Conservation (phyloP, 2,888 invertebrate species). For the Microplitis manilae region DNA sequence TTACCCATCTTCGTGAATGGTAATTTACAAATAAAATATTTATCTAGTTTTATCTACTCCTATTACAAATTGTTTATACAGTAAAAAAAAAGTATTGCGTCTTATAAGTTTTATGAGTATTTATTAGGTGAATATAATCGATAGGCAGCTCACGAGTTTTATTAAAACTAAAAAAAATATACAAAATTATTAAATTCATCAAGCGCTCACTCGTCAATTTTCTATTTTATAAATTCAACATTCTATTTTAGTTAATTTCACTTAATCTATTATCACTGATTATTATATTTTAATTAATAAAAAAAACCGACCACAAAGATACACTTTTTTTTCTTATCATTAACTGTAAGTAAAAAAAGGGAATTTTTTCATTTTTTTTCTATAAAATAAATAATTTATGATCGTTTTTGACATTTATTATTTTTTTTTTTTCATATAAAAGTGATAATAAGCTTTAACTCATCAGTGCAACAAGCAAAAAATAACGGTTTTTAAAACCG, state of each 20-base stretch:
- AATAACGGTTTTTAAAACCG: background rate
- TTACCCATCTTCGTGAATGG: too few species aligned
- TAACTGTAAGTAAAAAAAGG: background rate
- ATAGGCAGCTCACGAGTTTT: too few species aligned
- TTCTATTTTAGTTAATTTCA: background rate
- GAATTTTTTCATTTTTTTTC: background rate
- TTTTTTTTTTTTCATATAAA: constrained; percentile 3
- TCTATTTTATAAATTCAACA: background rate
- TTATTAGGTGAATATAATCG: too few species aligned
- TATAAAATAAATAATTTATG: background rate
- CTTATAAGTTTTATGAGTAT: too few species aligned
- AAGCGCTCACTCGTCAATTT: background rate
- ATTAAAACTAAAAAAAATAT: background rate
- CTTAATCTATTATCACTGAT: constrained; percentile 17
- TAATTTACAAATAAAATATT: too few species aligned
- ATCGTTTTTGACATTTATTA: background rate
- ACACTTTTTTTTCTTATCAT: background rate
- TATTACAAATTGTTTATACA: too few species aligned
- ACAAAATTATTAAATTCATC: background rate
- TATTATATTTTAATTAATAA: background rate
- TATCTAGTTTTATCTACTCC: too few species aligned
- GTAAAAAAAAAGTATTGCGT: too few species aligned
- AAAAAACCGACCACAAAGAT: background rate
- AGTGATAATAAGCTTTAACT: constrained; percentile 4
- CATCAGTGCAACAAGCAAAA: background rate